Evolutionary conservation across 2,888 invertebrate genomes (phyloP).

Genomic region (Syritta pipiens): DNA sequence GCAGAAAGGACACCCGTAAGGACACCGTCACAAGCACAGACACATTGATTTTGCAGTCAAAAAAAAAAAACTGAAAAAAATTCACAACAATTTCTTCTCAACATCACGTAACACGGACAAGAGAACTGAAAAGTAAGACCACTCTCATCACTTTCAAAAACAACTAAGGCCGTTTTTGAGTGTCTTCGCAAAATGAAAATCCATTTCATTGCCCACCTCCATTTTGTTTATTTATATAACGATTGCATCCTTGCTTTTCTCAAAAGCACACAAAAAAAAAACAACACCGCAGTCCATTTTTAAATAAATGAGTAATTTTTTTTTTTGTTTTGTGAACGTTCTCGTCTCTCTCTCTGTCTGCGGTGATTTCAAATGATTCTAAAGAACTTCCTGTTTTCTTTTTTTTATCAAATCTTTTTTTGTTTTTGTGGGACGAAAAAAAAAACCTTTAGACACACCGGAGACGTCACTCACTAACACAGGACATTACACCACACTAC

Average conservation of each 20-base stretch:
- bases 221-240: conserved; percentile 44
- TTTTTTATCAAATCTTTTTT: neutral
- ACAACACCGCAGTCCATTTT: neutral
- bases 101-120: too few species aligned
- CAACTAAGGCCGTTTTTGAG: too few species aligned
- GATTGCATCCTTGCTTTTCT: neutral
- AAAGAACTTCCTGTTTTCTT: neutral
- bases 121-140: too few species aligned
- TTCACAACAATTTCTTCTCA: too few species aligned
- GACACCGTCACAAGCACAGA: too few species aligned
- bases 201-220: conserved; percentile 8
- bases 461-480: conserved; percentile 17
- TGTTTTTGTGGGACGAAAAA: neutral
- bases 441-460: conserved; percentile 29
- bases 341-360: too few species aligned
- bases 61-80: too few species aligned
- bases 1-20: too few species aligned
- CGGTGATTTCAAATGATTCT: too few species aligned
- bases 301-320: neutral
- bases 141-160: too few species aligned
- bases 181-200: too few species aligned
- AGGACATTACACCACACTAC: conserved; percentile 6
- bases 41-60: too few species aligned
- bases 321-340: neutral
- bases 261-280: neutral